Base-by-base conservation (phyloP, 2,888 invertebrate species). In the Agriotes lineatus region DNA sequence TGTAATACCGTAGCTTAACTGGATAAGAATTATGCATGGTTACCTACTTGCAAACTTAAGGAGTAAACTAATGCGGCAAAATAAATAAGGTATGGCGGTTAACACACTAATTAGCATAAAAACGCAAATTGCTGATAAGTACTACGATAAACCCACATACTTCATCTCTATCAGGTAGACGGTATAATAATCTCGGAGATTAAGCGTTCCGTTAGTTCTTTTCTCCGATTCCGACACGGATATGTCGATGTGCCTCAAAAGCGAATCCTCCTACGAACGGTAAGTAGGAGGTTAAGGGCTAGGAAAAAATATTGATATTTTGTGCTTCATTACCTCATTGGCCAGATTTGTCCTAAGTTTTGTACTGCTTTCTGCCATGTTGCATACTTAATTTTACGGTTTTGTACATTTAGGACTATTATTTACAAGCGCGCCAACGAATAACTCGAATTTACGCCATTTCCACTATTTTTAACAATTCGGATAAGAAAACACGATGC, bases 121-220 rank as follows among this genome's bases (percentile, higher is more conserved):
- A 12, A 10, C 12, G 22, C 6, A 14, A 60, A 60, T 33, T 33
- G 14, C 30, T 61, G 68, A 44, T 58, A 60, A 52, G 33, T 64
- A 33, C 25, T 14, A 59, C n/a, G 54, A 60, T 58, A 52, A 52
- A 52, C 52, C 63, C 67, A 85, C 89, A 87, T 86, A 93, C 93
- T 91, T 93, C 70, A 91, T 89, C 86, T 93, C 92, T 79, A 93
- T 90, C 81, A 93, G 87, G 85, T 93, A 93, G 37, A 93, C 93
- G 0, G 92, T 93, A 81, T 91, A 92, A 85, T 90, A 92, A 81
- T 93, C 93, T 78, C 91, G 86, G 60, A 93, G 87, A 82, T 93
- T 92, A 54, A 93, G 83, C 7, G 92, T 89, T 42, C 91, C 90
- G 82, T 92, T 93, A 48, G 91, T 90, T 67, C 93, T 86, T 81